Conservation (phyloP, 2,888 invertebrate genomes). For the Biston stratarius region DNA sequence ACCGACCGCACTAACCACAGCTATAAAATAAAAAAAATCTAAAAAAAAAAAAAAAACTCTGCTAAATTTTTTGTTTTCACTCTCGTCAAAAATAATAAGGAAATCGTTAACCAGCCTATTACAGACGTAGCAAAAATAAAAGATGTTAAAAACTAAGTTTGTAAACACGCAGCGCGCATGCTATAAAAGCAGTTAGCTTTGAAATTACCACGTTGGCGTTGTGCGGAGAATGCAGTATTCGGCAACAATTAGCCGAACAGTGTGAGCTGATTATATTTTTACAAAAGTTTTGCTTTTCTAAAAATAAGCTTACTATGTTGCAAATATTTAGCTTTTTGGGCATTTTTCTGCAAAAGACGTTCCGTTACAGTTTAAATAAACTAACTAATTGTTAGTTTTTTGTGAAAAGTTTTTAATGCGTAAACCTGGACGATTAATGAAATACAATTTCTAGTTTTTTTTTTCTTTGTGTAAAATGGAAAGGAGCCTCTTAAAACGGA, state of each 20-base stretch:
- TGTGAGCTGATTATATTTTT: conserved; percentile 31
- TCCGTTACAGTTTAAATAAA: too few species aligned
- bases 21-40: too few species aligned
- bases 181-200: conserved; percentile 66
- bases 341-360: background rate
- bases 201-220: conserved; percentile 59
- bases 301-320: conserved; percentile 15
- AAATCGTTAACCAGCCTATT: background rate
- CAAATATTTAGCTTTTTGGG: background rate
- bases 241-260: conserved; percentile 57
- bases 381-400: too few species aligned
- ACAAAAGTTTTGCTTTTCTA: conserved; percentile 11
- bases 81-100: too few species aligned
- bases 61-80: too few species aligned
- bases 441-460: too few species aligned
- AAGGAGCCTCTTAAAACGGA: too few species aligned
- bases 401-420: too few species aligned
- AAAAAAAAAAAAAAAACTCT: too few species aligned
- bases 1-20: too few species aligned
- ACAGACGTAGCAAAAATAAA: conserved; percentile 33
- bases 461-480: too few species aligned
- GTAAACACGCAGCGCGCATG: conserved; percentile 35
- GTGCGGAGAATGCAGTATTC: conserved; percentile 48
- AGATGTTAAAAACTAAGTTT: conserved; percentile 44
- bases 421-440: too few species aligned